Percentiles rank a stretch among this genome's conserved stretches.
These are phyloP conservation scores for Amphiprion clarkii DNA, from an alignment of 2,797 vertebrate genomes.

Conservation along the genomic window DNA sequence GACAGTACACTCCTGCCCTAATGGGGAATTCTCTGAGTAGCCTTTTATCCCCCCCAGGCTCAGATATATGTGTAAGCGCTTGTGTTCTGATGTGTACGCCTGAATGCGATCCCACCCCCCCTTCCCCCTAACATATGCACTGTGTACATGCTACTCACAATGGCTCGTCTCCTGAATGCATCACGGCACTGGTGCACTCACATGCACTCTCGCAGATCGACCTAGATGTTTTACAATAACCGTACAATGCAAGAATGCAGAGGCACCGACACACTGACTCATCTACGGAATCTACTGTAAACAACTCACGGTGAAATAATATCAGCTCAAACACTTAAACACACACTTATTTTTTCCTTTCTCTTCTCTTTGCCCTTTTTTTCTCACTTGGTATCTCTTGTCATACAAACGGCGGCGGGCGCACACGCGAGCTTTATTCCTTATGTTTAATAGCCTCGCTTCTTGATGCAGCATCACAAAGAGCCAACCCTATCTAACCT, in stretches of 20 bases:
- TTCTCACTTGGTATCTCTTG: constrained; percentile 34
- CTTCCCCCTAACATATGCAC: constrained; percentile 66
- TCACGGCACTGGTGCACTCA: constrained; percentile 72
- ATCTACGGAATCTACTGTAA: constrained; percentile 58
- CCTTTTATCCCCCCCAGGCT: constrained; percentile 73
- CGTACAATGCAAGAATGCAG: constrained; percentile 48
- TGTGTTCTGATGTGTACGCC: constrained; percentile 54
- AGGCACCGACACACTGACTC: constrained; percentile 60
- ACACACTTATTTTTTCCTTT: constrained; percentile 15
- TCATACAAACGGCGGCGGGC: constrained; percentile 37
- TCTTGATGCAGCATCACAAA: constrained; percentile 48
- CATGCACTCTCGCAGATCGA: constrained; percentile 74
- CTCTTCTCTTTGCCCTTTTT: constrained; percentile 23
- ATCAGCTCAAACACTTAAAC: constrained; percentile 43
- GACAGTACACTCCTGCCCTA: constrained; percentile 74
- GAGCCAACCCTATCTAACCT: constrained; percentile 49
- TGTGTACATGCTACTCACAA: constrained; percentile 69
- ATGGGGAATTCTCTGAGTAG: constrained; percentile 80
- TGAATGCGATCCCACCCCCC: constrained; percentile 47
- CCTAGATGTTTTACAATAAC: constrained; percentile 78
- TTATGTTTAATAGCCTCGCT: constrained; percentile 40
- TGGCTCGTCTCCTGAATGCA: constrained; percentile 66
- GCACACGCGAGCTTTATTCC: constrained; percentile 13
- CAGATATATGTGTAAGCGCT: constrained; percentile 30
- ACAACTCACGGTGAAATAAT: constrained; percentile 50